Conservation (phyloP, 2,113 vertebrate genomes). For the Campylomormyrus tamandua region DNA sequence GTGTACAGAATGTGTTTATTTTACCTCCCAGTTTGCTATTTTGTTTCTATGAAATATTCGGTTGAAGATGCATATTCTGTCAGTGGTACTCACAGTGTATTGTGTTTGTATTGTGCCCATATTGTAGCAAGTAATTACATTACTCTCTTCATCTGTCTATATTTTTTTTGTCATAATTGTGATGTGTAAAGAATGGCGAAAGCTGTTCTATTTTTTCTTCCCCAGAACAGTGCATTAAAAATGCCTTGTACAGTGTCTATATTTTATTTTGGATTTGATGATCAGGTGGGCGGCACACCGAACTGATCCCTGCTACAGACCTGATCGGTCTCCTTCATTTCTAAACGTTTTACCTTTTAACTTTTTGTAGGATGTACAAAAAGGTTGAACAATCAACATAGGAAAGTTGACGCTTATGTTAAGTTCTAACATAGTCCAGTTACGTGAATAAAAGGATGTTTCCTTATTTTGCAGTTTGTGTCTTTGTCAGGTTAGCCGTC, state of each 20-base stretch:
- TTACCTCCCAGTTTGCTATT: conserved; percentile 52
- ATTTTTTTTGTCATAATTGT: conserved; percentile 22
- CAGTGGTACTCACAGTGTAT: conserved; percentile 46
- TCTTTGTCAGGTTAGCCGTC: not conserved
- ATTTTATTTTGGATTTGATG: not conserved
- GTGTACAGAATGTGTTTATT: conserved; percentile 61
- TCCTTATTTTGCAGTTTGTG: not conserved
- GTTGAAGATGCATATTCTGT: conserved; percentile 39
- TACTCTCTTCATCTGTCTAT: conserved; percentile 46
- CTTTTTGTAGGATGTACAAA: conserved; percentile 58
- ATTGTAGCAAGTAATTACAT: conserved; percentile 42
- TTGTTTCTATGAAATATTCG: conserved; percentile 65
- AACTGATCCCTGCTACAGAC: not conserved
- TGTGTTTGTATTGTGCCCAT: conserved; percentile 22
- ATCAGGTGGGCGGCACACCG: not conserved
- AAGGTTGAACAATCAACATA: conserved; percentile 55
- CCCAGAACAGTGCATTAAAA: conserved; percentile 46
- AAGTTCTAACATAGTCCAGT: conserved; percentile 66
- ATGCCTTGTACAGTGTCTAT: conserved; percentile 48
- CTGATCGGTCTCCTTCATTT: conserved; percentile 14
- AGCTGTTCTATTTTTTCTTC: conserved; percentile 46
- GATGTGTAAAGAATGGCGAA: conserved; percentile 38
- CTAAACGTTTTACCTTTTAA: conserved; percentile 50
- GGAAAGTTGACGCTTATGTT: conserved; percentile 57
- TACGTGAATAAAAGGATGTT: conserved; percentile 58